These are phyloP conservation scores for Odocoileus virginianus DNA, from an alignment of 2,113 vertebrate genomes.

Conservation along the genomic window DNA sequence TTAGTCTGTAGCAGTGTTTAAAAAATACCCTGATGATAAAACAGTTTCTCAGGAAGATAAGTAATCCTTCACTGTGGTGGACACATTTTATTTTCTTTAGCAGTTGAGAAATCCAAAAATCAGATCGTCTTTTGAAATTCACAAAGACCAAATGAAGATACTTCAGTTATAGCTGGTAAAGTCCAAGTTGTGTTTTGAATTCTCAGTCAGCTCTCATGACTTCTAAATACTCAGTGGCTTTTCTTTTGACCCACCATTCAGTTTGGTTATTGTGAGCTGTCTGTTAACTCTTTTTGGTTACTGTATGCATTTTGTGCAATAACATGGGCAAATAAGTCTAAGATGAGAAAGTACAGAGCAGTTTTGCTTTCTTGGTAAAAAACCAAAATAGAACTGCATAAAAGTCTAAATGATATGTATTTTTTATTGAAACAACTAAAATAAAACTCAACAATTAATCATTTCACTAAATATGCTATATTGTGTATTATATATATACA, in stretches of 20 bases:
- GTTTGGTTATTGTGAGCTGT: neutral
- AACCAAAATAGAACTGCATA: neutral
- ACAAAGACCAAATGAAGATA: neutral
- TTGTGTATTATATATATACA: neutral
- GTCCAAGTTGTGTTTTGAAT: neutral
- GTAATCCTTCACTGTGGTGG: neutral
- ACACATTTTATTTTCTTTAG: neutral
- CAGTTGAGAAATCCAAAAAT: neutral
- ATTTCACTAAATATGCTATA: neutral
- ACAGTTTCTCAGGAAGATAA: neutral
- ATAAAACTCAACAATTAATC: neutral
- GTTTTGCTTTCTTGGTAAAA: conserved; percentile 1
- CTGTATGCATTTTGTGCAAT: neutral
- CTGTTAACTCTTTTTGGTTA: neutral
- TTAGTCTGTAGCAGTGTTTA: neutral
- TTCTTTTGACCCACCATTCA: neutral
- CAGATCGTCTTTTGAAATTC: neutral
- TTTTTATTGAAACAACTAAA: neutral
- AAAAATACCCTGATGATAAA: neutral
- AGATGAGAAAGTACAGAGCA: neutral
- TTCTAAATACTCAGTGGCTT: neutral
- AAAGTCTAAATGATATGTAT: neutral
- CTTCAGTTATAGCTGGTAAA: neutral
- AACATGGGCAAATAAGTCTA: neutral
- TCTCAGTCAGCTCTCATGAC: neutral